Evolutionary conservation across 1,140 invertebrate species (phyloP).

Genomic region (Scaptodrosophila lebanonensis): DNA sequence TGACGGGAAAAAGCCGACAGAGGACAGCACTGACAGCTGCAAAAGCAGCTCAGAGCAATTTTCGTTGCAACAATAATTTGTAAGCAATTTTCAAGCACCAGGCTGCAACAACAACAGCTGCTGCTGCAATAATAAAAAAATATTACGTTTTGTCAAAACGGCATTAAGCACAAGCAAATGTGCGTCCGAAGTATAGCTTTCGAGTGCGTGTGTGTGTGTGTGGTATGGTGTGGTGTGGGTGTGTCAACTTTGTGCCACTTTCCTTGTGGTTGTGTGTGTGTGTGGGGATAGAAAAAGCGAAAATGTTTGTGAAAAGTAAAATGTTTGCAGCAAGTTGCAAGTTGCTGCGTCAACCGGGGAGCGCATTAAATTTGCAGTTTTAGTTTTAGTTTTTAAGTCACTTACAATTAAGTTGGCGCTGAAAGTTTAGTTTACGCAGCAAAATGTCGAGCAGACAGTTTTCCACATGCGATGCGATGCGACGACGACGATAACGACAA

Average conservation of each 20-base stretch:
- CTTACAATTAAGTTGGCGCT: slow-evolving; percentile 68
- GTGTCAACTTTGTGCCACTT: slow-evolving; percentile 72
- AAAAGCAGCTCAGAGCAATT: slow-evolving; percentile 42
- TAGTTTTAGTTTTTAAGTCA: slow-evolving; percentile 72
- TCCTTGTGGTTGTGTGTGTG: slow-evolving; percentile 41
- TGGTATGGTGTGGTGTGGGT: too few relatives aligned
- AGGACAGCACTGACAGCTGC: slow-evolving; percentile 17
- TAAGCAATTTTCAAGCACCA: slow-evolving; percentile 63
- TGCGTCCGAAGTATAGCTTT: too few relatives aligned
- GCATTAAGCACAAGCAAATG: slow-evolving; percentile 62
- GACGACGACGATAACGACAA: too few relatives aligned
- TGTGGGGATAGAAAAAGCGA: slow-evolving; percentile 2
- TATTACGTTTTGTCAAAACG: slow-evolving; percentile 69
- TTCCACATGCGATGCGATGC: too few relatives aligned
- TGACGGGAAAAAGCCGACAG: too few relatives aligned
- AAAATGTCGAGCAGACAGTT: too few relatives aligned
- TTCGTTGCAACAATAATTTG: slow-evolving; percentile 61
- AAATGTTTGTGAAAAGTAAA: slow-evolving; percentile 67
- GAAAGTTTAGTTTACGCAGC: too few relatives aligned
- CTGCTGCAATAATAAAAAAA: slow-evolving; percentile 63
- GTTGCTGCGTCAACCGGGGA: slow-evolving; percentile 44
- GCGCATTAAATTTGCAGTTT: slow-evolving; percentile 69
- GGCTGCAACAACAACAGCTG: slow-evolving; percentile 5
- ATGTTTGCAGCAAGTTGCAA: slow-evolving; percentile 64
- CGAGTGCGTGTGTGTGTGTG: too few relatives aligned